These are phyloP conservation scores for Okamejei kenojei DNA, from an alignment of 2,797 vertebrate species.

Conservation along the genomic window DNA sequence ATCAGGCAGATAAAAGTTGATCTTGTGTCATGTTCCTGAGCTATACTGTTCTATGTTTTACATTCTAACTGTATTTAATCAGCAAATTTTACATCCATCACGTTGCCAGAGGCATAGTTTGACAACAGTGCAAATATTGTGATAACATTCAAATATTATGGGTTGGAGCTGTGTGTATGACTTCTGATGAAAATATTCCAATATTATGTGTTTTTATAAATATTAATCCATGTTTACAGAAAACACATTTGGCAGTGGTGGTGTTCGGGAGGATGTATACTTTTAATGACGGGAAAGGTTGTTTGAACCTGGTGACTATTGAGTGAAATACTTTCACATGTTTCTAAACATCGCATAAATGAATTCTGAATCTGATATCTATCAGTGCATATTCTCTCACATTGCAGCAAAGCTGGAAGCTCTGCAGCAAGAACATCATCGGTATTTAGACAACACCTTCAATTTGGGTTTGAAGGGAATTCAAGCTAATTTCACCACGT, in stretches of 20 bases:
- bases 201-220: constrained; percentile 16
- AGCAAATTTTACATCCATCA: not conserved
- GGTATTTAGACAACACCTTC: not conserved
- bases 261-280: not conserved
- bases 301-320: not conserved
- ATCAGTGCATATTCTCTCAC: not conserved
- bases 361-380: not conserved
- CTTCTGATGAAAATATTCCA: not conserved
- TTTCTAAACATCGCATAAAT: not conserved
- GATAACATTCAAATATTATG: not conserved
- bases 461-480: not conserved
- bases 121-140: not conserved
- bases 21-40: too few relatives aligned
- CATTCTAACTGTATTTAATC: not conserved
- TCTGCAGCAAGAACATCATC: not conserved
- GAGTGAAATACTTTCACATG: not conserved
- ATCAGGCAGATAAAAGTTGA: too few relatives aligned
- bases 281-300: constrained; percentile 1
- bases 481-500: not conserved
- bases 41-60: too few relatives aligned
- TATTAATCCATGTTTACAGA: constrained; percentile 3
- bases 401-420: not conserved
- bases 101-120: not conserved
- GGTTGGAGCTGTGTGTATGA: not conserved
- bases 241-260: not conserved